Evolutionary conservation across 2,113 vertebrate species (phyloP), one percentile per base, ranked within the genome.

Genomic region (Eleginops maclovinus): DNA sequence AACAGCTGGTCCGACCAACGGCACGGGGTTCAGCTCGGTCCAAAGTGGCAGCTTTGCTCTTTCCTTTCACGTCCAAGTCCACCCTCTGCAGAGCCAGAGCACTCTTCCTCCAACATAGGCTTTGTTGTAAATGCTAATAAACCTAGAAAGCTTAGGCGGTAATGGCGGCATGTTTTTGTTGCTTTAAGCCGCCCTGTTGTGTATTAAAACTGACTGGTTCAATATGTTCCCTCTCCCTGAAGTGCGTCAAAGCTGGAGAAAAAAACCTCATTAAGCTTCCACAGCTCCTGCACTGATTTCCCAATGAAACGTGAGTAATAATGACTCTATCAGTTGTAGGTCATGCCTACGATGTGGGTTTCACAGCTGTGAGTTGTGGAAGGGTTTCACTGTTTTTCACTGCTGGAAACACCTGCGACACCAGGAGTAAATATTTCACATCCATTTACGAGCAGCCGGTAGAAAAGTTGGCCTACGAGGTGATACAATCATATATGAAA

Each of bases 261-360:
- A 88, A 76, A 89, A 88, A 86, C 28, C 9, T 59, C 24, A 22
- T 84, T 82, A 87, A 82, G 72, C 82, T 41, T 79, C 74, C 26
- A 6, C 55, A 24, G 62, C 73, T 69, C 79, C 80, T 28, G 60
- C 65, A 22, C 54, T 59, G 77, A 74, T 87, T 87, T 87, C 86
- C 78, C 85, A 80, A 58, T 82, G 77, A 82, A 87, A 88, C n/a
- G 8, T 3, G 54, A 78, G 55, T 80, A 73, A 86, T 60, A 66
- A 76, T 79, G 78, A 70, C 87, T 71, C 77, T 85, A 85, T 88
- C 79, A 85, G 64, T 82, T 72, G 79, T 71, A 81, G 50, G 36
- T 73, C 56, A 31, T 26, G 26, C 51, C 49, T 53, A 77, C 16
- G 26, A 15, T 21, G 69, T 79, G 55, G 58, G 50, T 80, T 74